Base-by-base conservation (phyloP, 2,113 vertebrate genomes). In the Antennarius striatus region DNA sequence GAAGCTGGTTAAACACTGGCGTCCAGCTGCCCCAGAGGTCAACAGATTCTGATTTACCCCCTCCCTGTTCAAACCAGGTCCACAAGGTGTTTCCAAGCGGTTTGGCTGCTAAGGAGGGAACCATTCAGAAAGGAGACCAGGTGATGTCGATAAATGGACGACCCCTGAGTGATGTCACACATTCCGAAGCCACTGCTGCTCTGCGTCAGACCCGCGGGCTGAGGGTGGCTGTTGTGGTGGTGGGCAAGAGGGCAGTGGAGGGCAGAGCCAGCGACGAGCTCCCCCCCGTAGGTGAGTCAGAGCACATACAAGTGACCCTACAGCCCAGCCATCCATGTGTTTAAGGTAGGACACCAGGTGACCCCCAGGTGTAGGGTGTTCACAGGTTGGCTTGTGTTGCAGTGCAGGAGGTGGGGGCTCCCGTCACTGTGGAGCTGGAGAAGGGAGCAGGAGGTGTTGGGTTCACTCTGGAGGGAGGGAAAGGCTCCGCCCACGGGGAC, bases 131-230 rank as follows among this genome's bases (percentile, higher is more conserved):
- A 88, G 96, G 96, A 53, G 94, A 95, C 0, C 94, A 96, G 85
- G 94, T 99, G 1, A 78, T 99, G 57, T 99, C 98, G 7, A 95
- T 99, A 75, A 99, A 99, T 0, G 96, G 98, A 6, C 96, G 96
- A 73, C 95, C 92, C 0, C 92, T 99, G 29, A 95, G 94, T 63
- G 93, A 92, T 0, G 81, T 91, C 0, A 95, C 93, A 0, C 97
- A 99, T 69, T 83, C 36, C 0, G 94, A 95, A 0, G 97, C 95
- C 50, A 94, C 95, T 10, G 89, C 91, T 0, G 92, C 94, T 52
- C 73, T 99, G 61, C 91, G 96, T 3, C 95, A 95, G 56, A 93
- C 95, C 4, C 94, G 96, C 7, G 85, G 77, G n/a, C 91, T 94
- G 17, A 86, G 80, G 68, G 92, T 96, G 78, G 96, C 96, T 0